Conservation (phyloP, 2,888 invertebrate species). For the Vesta saturnalis region DNA sequence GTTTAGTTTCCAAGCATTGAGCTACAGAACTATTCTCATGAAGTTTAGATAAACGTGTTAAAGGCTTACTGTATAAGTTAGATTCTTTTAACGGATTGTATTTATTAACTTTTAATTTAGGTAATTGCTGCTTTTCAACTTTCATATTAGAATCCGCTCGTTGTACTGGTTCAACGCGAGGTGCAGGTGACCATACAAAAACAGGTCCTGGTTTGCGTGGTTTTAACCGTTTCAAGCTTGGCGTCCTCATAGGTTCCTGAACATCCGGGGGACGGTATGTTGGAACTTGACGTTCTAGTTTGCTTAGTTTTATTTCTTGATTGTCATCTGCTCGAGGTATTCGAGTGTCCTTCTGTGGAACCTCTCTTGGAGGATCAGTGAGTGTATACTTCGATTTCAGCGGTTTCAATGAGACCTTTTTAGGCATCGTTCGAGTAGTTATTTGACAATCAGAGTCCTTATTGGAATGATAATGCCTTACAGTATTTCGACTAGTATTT, state of each 20-base stretch:
- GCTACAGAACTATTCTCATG: neutral
- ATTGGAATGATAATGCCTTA: too few species aligned
- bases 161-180: neutral
- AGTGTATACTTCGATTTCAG: neutral
- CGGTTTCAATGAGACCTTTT: neutral
- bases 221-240: neutral
- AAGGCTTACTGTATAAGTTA: neutral
- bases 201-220: neutral
- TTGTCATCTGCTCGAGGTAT: conserved; percentile 14
- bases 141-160: neutral
- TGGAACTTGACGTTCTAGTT: neutral
- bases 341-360: neutral
- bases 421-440: too few species aligned
- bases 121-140: neutral
- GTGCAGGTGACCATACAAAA: neutral
- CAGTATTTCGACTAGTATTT: too few species aligned
- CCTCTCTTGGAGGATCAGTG: neutral
- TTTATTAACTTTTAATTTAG: neutral
- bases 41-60: neutral
- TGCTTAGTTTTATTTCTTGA: neutral
- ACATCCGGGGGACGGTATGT: neutral
- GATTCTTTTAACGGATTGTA: neutral
- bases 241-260: neutral
- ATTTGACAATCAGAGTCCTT: too few species aligned
- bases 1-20: neutral